Conservation (phyloP, 1,140 invertebrate genomes). For the Apocrypta bakeri region DNA sequence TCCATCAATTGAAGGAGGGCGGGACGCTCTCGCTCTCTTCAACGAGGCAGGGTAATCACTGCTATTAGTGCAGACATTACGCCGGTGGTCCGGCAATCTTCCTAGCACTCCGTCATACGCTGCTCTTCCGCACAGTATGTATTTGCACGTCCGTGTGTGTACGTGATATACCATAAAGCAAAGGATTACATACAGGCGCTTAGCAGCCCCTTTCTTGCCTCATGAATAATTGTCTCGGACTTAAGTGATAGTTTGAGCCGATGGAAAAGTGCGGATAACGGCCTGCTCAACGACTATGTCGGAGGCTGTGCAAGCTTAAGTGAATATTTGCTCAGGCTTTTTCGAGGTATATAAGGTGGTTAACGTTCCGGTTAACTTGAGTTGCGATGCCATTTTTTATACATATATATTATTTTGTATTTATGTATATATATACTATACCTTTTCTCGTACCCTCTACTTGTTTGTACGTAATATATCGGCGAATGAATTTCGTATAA, state of each 20-base stretch:
- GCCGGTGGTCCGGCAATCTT: conserved; percentile 70
- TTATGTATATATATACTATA: too few species aligned
- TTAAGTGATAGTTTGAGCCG: conserved; percentile 45
- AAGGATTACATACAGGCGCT: background rate
- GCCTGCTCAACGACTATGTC: conserved; percentile 2
- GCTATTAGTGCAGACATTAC: conserved; percentile 73
- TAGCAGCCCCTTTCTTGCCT: background rate
- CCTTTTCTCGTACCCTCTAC: too few species aligned
- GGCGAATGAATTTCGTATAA: too few species aligned
- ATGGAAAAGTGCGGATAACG: conserved; percentile 47
- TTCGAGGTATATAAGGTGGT: background rate
- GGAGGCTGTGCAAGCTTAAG: conserved; percentile 14
- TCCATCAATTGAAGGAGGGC: conserved; percentile 69
- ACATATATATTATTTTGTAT: too few species aligned
- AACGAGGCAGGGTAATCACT: conserved; percentile 73
- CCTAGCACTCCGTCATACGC: conserved; percentile 43
- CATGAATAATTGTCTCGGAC: conserved; percentile 45
- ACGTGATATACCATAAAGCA: background rate
- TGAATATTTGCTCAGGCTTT: background rate
- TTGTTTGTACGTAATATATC: too few species aligned
- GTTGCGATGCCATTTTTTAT: too few species aligned
- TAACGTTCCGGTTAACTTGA: too few species aligned
- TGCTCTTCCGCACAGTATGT: background rate
- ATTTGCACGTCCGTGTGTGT: background rate
- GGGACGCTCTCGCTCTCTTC: conserved; percentile 50